phyloP scores from a whole-genome alignment of 2,113 vertebrate species.

The Pterocles gutturalis region DNA sequence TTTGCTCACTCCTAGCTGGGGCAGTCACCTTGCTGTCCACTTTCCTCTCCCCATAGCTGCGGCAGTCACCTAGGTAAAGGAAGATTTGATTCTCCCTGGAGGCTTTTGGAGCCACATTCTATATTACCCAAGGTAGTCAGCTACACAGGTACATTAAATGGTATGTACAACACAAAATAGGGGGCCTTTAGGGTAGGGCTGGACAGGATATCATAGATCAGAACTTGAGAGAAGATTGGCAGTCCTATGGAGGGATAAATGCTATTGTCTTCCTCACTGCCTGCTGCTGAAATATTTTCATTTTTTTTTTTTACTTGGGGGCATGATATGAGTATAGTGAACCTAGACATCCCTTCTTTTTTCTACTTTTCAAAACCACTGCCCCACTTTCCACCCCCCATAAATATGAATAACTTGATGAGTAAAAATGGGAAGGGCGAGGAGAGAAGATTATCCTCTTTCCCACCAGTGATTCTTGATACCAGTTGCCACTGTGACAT shows the following conservation, averaged over 20 bases:
- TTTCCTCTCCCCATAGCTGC: not conserved
- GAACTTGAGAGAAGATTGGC: not conserved
- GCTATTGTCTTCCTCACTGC: not conserved
- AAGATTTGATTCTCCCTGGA: not conserved
- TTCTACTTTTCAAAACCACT: not conserved
- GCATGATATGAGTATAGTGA: not conserved
- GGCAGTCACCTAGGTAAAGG: not conserved
- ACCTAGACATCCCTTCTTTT: not conserved
- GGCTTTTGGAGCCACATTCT: not conserved
- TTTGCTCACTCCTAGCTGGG: not conserved
- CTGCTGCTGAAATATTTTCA: not conserved
- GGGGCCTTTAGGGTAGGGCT: not conserved
- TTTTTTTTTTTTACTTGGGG: not conserved
- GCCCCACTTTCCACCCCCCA: not conserved
- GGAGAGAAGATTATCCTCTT: slow-evolving; percentile 38
- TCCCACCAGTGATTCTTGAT: slow-evolving; percentile 20
- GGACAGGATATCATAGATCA: not conserved
- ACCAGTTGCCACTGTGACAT: slow-evolving; percentile 53
- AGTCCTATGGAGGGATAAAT: not conserved
- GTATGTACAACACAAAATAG: not conserved
- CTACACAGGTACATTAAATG: not conserved
- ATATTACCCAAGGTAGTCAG: not conserved
- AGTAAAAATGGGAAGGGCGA: slow-evolving; percentile 27
- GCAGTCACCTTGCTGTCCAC: not conserved
- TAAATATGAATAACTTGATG: slow-evolving; percentile 46